Evolutionary conservation across 2,797 vertebrate species (phyloP).

Genomic region (Choloepus didactylus): DNA sequence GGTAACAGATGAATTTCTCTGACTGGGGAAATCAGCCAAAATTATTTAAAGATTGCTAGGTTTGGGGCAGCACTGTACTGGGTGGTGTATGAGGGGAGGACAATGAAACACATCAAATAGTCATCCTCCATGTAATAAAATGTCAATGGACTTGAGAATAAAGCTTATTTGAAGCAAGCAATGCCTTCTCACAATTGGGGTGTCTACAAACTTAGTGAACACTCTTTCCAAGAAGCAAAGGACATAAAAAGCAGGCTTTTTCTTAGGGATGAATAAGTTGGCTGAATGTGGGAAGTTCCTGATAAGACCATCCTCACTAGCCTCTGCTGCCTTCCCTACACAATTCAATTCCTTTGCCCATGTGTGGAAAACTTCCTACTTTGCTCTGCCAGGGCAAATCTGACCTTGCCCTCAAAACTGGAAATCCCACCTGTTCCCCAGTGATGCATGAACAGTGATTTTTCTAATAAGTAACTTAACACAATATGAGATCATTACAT

Average conservation of each 20-base stretch:
- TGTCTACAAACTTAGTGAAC: not conserved
- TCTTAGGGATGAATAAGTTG: not conserved
- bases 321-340: not conserved
- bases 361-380: not conserved
- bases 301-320: not conserved
- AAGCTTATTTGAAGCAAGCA: not conserved
- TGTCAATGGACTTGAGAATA: not conserved
- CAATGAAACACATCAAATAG: not conserved
- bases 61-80: not conserved
- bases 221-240: slow-evolving; percentile 28
- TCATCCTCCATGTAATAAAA: not conserved
- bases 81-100: not conserved
- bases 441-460: not conserved
- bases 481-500: not conserved
- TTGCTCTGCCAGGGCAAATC: not conserved
- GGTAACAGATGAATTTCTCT: not conserved
- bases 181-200: not conserved
- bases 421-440: not conserved
- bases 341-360: not conserved
- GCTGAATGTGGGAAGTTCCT: not conserved
- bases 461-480: not conserved
- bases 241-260: not conserved
- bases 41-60: not conserved
- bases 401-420: not conserved
- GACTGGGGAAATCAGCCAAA: not conserved